These are phyloP conservation scores for Aphrophora alni DNA, from an alignment of 2,888 invertebrate species.

Conservation along the genomic window DNA sequence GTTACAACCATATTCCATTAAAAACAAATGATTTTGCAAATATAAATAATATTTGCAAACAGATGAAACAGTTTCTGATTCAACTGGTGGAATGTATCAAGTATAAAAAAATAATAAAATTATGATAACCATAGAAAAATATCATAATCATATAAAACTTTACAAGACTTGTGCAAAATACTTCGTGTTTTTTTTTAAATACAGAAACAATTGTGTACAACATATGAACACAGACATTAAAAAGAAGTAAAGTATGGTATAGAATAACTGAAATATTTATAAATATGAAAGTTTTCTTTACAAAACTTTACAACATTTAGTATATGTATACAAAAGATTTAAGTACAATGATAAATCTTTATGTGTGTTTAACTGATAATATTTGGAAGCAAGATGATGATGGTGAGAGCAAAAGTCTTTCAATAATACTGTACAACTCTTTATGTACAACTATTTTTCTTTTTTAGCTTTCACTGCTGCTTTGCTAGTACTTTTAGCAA, in stretches of 20 bases:
- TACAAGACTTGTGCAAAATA: neutral
- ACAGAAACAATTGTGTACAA: neutral
- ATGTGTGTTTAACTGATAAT: neutral
- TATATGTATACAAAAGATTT: neutral
- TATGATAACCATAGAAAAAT: neutral
- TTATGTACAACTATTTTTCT: constrained; percentile 51
- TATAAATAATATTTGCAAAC: neutral
- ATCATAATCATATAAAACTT: neutral
- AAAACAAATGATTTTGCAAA: neutral
- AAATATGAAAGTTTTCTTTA: neutral
- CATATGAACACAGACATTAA: neutral
- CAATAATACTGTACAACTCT: neutral
- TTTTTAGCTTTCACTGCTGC: constrained; percentile 56
- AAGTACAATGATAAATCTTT: neutral
- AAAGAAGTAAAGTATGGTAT: neutral
- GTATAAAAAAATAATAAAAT: neutral
- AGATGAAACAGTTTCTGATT: neutral
- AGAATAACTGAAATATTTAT: neutral
- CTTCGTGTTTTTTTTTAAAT: neutral
- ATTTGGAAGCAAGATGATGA: neutral
- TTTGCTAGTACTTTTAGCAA: constrained; percentile 56
- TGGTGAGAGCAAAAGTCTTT: neutral
- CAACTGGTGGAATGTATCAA: neutral
- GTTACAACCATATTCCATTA: neutral
- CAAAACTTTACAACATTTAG: neutral